Percentiles rank a stretch among this genome's conserved stretches.
Evolutionary conservation across 2,797 vertebrate species (phyloP).

Genomic region (Psittacula derbiana): DNA sequence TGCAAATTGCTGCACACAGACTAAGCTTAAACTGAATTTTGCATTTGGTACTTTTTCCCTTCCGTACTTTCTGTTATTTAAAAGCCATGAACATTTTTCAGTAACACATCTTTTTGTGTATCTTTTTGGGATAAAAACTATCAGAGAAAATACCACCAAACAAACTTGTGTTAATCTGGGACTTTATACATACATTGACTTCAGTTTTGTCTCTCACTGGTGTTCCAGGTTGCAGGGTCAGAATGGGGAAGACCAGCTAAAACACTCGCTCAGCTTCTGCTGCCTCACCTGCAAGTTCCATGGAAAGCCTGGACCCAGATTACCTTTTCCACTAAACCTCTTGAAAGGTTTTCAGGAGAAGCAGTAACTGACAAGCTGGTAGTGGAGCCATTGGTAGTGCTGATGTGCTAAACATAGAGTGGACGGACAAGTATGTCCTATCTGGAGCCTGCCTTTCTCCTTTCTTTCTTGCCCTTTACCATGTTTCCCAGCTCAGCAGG

Average conservation of each 20-base stretch:
- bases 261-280: background rate
- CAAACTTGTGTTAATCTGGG: background rate
- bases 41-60: background rate
- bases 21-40: constrained; percentile 37
- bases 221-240: background rate
- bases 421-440: rapidly evolving
- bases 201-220: background rate
- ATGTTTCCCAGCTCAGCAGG: background rate
- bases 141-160: background rate
- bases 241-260: background rate
- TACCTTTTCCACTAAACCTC: background rate
- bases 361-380: background rate
- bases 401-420: rapidly evolving
- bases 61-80: background rate
- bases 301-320: background rate
- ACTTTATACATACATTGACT: background rate
- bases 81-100: constrained; percentile 44
- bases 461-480: background rate
- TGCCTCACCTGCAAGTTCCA: background rate
- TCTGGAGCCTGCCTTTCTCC: background rate
- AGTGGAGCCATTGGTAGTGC: background rate
- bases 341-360: background rate
- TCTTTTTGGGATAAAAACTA: background rate
- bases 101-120: background rate
- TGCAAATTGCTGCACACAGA: constrained; percentile 43